Evolutionary conservation across 2,797 vertebrate genomes (phyloP).

Genomic region (Hoplostethus mediterraneus): DNA sequence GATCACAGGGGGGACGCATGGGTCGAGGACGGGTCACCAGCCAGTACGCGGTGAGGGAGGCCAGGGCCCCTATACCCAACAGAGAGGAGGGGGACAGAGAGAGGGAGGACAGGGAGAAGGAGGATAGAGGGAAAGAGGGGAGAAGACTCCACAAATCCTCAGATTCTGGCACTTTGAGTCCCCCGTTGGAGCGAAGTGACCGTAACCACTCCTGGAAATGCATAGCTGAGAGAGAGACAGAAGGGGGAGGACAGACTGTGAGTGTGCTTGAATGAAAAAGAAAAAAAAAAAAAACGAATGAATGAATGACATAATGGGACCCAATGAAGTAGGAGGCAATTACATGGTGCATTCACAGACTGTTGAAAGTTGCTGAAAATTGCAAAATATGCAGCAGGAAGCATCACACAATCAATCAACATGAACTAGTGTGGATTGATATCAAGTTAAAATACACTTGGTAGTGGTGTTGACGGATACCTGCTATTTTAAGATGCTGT

Average conservation of each 20-base stretch:
- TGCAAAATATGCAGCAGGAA: neutral
- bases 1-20: conserved; percentile 82
- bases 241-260: neutral
- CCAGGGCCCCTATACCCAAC: conserved; percentile 84
- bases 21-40: conserved; percentile 83
- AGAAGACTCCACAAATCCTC: conserved; percentile 77
- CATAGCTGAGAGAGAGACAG: conserved; percentile 73
- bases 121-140: conserved; percentile 68
- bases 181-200: conserved; percentile 72
- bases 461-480: too few species aligned
- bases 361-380: neutral
- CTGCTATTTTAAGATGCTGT: too few species aligned
- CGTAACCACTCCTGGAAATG: conserved; percentile 86
- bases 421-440: neutral
- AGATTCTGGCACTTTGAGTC: conserved; percentile 66
- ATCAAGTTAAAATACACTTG: too few species aligned
- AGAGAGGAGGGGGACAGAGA: conserved; percentile 79
- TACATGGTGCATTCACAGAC: conserved; percentile 7
- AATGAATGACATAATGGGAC: neutral
- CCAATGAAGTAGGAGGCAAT: conserved; percentile 3
- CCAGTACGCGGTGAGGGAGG: conserved; percentile 86
- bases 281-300: neutral
- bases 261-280: neutral
- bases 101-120: conserved; percentile 71
- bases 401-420: neutral